Evolutionary conservation across 2,113 vertebrate species (phyloP).

Genomic region (Peromyscus maniculatus): DNA sequence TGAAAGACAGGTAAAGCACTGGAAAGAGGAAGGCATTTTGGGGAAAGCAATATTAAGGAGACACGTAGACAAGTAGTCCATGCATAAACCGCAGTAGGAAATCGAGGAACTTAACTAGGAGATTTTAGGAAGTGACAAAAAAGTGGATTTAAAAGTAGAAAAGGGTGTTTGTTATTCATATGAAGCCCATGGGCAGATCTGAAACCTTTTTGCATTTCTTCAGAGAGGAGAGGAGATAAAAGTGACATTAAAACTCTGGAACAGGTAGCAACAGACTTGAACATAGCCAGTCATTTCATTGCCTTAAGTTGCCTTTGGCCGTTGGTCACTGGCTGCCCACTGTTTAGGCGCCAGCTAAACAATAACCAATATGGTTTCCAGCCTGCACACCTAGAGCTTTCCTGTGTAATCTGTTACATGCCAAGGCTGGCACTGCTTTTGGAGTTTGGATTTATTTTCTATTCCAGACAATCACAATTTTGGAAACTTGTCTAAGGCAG

Average conservation of each 20-base stretch:
- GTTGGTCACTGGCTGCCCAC: neutral
- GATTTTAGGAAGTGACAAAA: neutral
- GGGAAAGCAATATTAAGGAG: neutral
- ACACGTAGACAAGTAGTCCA: neutral
- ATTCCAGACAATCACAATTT: neutral
- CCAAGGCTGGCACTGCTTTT: neutral
- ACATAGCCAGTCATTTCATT: neutral
- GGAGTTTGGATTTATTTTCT: neutral
- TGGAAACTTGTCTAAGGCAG: conserved; percentile 31
- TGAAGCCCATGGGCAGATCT: neutral
- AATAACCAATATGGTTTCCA: neutral
- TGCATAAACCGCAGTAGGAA: neutral
- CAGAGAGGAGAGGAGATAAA: neutral
- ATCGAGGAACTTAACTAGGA: neutral
- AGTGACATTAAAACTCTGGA: neutral
- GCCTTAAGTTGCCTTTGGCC: neutral
- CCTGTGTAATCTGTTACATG: neutral
- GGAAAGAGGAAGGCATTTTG: neutral
- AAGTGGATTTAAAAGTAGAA: neutral
- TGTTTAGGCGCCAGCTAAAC: neutral
- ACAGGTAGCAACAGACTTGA: neutral
- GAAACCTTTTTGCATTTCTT: neutral
- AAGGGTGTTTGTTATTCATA: neutral
- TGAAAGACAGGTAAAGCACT: neutral
- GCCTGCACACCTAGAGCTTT: neutral